Evolutionary conservation across 2,113 vertebrate genomes (phyloP).

Genomic region (Paraplagusia blochii): DNA sequence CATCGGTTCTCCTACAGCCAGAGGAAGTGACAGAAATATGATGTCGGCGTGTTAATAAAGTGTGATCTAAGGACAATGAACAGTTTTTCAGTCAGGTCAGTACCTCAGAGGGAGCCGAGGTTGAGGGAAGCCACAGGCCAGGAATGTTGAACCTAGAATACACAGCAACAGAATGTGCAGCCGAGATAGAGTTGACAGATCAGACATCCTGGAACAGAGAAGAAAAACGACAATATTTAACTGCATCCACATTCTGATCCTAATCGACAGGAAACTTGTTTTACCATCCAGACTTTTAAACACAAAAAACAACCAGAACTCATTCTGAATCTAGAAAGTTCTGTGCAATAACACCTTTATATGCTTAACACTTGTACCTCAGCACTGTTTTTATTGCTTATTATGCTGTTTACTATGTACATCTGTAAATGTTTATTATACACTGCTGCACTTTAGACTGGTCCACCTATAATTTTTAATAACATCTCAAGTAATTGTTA

Average conservation of each 20-base stretch:
- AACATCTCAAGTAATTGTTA: too few relatives aligned
- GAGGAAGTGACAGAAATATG: neutral
- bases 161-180: constrained; percentile 52
- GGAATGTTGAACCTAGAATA: constrained; percentile 54
- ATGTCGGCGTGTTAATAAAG: neutral
- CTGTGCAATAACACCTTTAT: too few relatives aligned
- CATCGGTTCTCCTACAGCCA: constrained; percentile 27
- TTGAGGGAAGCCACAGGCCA: constrained; percentile 65
- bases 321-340: too few relatives aligned
- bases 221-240: neutral
- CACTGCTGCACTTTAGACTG: too few relatives aligned
- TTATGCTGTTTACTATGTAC: too few relatives aligned
- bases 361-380: too few relatives aligned
- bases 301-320: too few relatives aligned
- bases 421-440: too few relatives aligned
- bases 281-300: too few relatives aligned
- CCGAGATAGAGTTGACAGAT: constrained; percentile 19
- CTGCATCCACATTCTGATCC: neutral
- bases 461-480: too few relatives aligned
- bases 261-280: too few relatives aligned
- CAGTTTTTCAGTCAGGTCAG: neutral
- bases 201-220: constrained; percentile 57
- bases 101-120: constrained; percentile 56
- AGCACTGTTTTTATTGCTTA: too few relatives aligned
- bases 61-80: neutral